Evolutionary conservation across 2,888 invertebrate genomes (phyloP).

Genomic region (Heteropelma amictum): DNA sequence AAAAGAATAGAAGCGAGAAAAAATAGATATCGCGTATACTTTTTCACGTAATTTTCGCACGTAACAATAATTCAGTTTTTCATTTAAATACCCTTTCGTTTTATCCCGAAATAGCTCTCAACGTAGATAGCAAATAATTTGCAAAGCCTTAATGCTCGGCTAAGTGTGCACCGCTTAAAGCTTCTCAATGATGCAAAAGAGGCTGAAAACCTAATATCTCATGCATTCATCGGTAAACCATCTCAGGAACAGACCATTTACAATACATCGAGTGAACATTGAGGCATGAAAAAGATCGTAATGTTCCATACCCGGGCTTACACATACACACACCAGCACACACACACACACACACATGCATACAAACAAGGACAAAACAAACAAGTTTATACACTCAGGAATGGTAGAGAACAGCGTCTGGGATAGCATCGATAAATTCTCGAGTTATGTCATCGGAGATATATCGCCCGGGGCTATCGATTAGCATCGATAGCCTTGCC

Average conservation of each 20-base stretch:
- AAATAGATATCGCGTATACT: too few relatives aligned
- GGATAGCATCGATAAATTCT: conserved; percentile 71
- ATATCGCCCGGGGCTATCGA: conserved; percentile 70
- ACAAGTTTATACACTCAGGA: conserved; percentile 27
- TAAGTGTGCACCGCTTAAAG: neutral
- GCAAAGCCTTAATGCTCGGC: neutral
- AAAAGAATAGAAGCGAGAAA: too few relatives aligned
- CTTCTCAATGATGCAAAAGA: conserved; percentile 3
- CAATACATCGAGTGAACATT: conserved; percentile 9
- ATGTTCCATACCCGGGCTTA: conserved; percentile 10
- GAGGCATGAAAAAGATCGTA: conserved; percentile 16
- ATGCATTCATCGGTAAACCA: conserved; percentile 11
- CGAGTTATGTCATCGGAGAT: conserved; percentile 72
- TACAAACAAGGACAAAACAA: neutral
- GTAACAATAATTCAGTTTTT: too few relatives aligned
- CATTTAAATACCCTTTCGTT: too few relatives aligned
- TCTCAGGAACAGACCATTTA: conserved; percentile 16
- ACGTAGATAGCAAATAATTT: conserved; percentile 11
- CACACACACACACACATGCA: neutral
- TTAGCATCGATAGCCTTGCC: conserved; percentile 73
- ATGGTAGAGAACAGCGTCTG: conserved; percentile 55
- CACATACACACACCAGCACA: neutral
- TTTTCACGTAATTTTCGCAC: too few relatives aligned
- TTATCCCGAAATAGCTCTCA: too few relatives aligned
- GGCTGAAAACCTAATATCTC: neutral